Evolutionary conservation across 2,797 vertebrate genomes (phyloP).

Genomic region (Decapterus maruadsi): DNA sequence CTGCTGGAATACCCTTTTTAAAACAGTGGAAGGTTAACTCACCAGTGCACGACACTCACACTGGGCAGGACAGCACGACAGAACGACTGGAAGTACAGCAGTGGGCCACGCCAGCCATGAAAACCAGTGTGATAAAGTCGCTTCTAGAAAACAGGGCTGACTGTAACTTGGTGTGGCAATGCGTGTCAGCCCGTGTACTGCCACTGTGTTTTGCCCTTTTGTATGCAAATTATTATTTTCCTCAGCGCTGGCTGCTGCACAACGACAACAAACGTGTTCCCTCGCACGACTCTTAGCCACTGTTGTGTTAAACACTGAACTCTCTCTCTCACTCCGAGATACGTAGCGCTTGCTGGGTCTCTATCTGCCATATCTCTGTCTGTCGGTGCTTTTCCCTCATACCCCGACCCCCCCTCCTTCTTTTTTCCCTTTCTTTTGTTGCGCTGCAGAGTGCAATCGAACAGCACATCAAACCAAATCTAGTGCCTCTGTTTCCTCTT

Average conservation of each 20-base stretch:
- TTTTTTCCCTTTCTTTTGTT: slow-evolving; percentile 53
- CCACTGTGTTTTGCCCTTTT: background rate
- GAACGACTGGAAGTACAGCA: background rate
- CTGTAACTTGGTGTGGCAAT: background rate
- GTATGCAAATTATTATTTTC: background rate
- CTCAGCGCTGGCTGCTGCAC: background rate
- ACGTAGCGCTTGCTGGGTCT: slow-evolving; percentile 4
- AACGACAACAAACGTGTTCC: background rate
- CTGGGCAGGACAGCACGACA: background rate
- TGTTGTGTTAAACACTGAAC: slow-evolving; percentile 17
- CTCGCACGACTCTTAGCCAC: background rate
- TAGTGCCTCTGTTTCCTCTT: slow-evolving; percentile 60
- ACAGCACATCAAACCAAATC: slow-evolving; percentile 59
- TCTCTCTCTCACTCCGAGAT: slow-evolving; percentile 30
- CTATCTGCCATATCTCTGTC: slow-evolving; percentile 7
- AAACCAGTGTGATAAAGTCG: background rate
- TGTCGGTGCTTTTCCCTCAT: background rate
- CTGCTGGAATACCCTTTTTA: background rate
- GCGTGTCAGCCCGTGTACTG: background rate
- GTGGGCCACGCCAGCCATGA: background rate
- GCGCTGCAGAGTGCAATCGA: slow-evolving; percentile 49
- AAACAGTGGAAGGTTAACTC: background rate
- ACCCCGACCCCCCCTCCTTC: background rate
- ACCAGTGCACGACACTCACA: background rate
- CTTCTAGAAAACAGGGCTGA: background rate